Evolutionary conservation across 2,113 vertebrate genomes (phyloP).

Genomic region (Xenus cinereus): DNA sequence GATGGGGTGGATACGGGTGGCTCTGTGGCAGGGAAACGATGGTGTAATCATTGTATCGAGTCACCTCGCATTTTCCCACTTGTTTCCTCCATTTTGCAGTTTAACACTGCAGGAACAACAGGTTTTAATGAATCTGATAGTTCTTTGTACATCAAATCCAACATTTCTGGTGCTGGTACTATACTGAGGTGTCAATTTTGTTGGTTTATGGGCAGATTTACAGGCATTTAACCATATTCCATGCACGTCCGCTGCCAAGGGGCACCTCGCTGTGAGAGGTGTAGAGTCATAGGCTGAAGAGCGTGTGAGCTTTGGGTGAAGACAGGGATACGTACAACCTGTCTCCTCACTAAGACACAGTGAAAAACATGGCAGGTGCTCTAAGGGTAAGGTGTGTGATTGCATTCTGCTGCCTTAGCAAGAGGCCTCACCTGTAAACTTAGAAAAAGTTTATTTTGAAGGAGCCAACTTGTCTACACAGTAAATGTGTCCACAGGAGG

Average conservation of each 20-base stretch:
- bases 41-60: neutral
- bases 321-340: fast-evolving
- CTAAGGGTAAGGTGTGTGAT: neutral
- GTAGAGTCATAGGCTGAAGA: too few species aligned
- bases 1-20: neutral
- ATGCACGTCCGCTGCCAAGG: neutral
- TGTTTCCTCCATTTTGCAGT: neutral
- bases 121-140: neutral
- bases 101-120: neutral
- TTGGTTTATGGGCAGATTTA: neutral
- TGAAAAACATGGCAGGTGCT: neutral
- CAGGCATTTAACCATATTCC: neutral
- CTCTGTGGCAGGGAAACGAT: neutral
- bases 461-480: neutral
- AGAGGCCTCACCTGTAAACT: neutral
- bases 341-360: fast-evolving
- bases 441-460: neutral
- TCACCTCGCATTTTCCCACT: neutral
- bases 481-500: neutral
- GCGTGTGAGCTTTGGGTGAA: neutral
- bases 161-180: neutral
- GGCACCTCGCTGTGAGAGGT: fast-evolving
- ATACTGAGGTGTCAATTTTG: neutral
- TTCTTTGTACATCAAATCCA: neutral
- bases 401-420: neutral